Evolutionary conservation across 2,888 invertebrate species (phyloP), one percentile per base, ranked within the genome.

Genomic region (Erpobdella octoculata): DNA sequence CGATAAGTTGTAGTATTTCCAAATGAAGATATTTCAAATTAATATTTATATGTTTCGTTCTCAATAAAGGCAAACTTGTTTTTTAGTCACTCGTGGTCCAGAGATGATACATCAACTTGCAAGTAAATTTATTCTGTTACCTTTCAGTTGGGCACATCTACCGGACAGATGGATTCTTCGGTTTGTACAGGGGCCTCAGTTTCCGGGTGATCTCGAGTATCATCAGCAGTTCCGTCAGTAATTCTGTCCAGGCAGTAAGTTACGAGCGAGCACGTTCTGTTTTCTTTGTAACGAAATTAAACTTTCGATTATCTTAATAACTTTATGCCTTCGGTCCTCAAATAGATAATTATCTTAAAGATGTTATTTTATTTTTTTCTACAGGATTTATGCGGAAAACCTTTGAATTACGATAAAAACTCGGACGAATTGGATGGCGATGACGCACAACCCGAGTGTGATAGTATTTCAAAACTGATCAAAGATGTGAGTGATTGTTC

Each of bases 161-260:
- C n/a, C 67, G 53, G 48, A 62, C 68, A 21, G 72, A 72, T 69
- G 72, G 72, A 31, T 72, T 72, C 35, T 33, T 28, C 25, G 72
- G 69, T 0, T 31, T 72, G 41, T 72, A 69, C 36, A 46, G 72
- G n/a, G 72, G 72, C 36, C 68, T 72, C 9, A 18, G 59, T 58
- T n/a, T 53, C 36, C 38, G 48, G 41, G 53, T 72, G 15, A 21
- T 62, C 21, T 28, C 58, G n/a, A 37, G 25, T 36, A 37, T 61
- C 21, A 28, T 68, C 37, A 36, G 69, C 68, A 69, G 46, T 48
- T 2, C 28, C 0, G 72, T 72, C 21, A 48, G 69, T n/a, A 62
- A 59, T 62, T 62, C 62, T 33, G 33, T 62, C n/a, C 62, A 62
- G 2, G 1, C 62, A 33, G 62, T 62, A 9, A 15, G 53, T 53